Conservation (phyloP, 2,797 vertebrate species). For the Pipistrellus nathusii region DNA sequence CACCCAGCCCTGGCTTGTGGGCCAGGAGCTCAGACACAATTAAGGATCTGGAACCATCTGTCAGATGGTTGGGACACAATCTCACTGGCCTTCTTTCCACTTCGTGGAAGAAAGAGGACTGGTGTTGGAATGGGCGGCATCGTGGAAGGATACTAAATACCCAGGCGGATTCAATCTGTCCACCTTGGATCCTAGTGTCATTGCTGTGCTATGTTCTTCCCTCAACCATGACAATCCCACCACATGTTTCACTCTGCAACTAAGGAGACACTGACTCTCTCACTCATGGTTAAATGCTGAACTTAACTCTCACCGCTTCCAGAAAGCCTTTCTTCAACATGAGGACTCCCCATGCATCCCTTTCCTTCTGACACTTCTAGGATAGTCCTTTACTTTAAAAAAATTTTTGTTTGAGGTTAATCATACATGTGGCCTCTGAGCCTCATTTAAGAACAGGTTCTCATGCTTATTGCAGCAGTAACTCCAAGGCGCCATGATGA, state of each 20-base stretch:
- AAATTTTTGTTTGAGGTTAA: not conserved
- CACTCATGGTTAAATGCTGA: not conserved
- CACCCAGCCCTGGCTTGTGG: not conserved
- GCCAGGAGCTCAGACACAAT: not conserved
- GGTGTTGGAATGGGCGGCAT: not conserved
- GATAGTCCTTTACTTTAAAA: not conserved
- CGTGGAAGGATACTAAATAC: not conserved
- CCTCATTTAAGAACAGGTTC: not conserved
- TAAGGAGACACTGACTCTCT: not conserved
- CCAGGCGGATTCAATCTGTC: not conserved
- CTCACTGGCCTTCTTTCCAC: not conserved
- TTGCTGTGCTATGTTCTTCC: not conserved
- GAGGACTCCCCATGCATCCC: not conserved
- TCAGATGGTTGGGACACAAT: not conserved
- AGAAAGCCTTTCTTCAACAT: not conserved
- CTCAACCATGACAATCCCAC: not conserved
- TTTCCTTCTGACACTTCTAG: not conserved
- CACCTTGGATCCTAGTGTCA: not conserved
- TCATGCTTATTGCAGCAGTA: not conserved
- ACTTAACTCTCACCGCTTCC: not conserved
- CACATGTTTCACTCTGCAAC: not conserved
- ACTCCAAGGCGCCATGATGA: not conserved
- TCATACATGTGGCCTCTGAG: not conserved
- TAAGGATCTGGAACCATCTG: not conserved
- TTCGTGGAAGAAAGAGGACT: not conserved